Evolutionary conservation across 2,888 invertebrate species (phyloP).

Genomic region (Gerris lacustris): DNA sequence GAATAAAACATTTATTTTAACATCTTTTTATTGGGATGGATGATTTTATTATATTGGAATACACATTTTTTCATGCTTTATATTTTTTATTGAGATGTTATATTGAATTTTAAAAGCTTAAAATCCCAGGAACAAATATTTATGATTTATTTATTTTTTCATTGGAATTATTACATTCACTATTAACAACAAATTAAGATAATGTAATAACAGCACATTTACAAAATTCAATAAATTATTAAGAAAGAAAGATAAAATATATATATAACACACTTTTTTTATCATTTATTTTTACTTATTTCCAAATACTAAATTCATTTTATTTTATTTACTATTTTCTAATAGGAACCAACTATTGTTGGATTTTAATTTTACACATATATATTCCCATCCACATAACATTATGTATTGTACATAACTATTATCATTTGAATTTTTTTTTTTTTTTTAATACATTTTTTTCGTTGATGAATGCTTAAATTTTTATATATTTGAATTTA

Average conservation of each 20-base stretch:
- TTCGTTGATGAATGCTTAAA: not conserved
- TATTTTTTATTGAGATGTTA: too few relatives aligned
- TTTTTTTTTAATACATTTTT: not conserved
- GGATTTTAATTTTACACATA: not conserved
- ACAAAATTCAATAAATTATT: not conserved
- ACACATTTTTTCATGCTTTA: too few relatives aligned
- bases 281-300: too few relatives aligned
- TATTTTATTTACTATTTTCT: slow-evolving; percentile 14
- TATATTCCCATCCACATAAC: not conserved
- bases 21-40: too few relatives aligned
- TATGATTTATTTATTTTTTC: too few relatives aligned
- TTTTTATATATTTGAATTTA: not conserved
- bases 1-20: too few relatives aligned
- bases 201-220: not conserved
- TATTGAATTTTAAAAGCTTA: too few relatives aligned
- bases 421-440: not conserved
- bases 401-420: too few relatives aligned
- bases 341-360: slow-evolving; percentile 26
- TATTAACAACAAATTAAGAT: not conserved
- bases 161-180: not conserved
- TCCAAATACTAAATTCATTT: too few relatives aligned
- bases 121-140: too few relatives aligned
- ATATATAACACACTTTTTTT: too few relatives aligned
- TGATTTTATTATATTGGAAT: too few relatives aligned
- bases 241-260: not conserved